These are phyloP conservation scores for Anoplophora glabripennis DNA, from an alignment of 1,140 invertebrate species.

Conservation along the genomic window DNA sequence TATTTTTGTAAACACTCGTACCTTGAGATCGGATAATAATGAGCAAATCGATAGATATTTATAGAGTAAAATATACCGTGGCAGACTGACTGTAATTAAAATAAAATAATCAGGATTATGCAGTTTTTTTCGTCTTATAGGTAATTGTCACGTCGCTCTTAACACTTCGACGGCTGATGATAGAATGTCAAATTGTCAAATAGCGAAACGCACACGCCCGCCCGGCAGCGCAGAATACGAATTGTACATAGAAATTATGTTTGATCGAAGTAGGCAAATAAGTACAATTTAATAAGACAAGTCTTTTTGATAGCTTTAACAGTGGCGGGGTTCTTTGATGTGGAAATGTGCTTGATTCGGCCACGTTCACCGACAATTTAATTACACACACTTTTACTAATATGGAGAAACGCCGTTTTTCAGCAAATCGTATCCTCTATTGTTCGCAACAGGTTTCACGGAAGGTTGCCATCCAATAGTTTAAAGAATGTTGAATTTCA, in stretches of 20 bases:
- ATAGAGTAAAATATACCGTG: slow-evolving; percentile 17
- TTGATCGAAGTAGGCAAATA: slow-evolving; percentile 43
- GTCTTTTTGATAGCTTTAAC: slow-evolving; percentile 34
- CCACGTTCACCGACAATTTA: slow-evolving; percentile 2
- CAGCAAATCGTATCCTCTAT: too few relatives aligned
- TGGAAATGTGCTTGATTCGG: slow-evolving; percentile 12
- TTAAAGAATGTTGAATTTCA: too few relatives aligned
- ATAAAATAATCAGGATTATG: slow-evolving; percentile 14
- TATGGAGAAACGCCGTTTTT: too few relatives aligned
- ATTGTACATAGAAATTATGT: slow-evolving; percentile 43
- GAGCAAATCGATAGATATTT: slow-evolving; percentile 29
- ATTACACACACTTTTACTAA: too few relatives aligned
- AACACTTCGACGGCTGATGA: slow-evolving; percentile 6
- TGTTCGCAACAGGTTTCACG: too few relatives aligned
- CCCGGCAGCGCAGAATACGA: slow-evolving; percentile 38
- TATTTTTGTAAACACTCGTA: slow-evolving; percentile 41
- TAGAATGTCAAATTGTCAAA: slow-evolving; percentile 13
- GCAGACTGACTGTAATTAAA: slow-evolving; percentile 26
- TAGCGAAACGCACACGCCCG: slow-evolving; percentile 38
- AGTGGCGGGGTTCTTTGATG: slow-evolving; percentile 18
- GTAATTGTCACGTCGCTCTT: slow-evolving; percentile 1
- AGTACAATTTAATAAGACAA: slow-evolving; percentile 40
- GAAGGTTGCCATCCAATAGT: too few relatives aligned
- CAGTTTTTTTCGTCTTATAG: slow-evolving; percentile 6
- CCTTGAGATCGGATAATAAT: slow-evolving; percentile 35